Evolutionary conservation across 1,140 invertebrate species (phyloP).

Genomic region (Alviniconcha marisindica): DNA sequence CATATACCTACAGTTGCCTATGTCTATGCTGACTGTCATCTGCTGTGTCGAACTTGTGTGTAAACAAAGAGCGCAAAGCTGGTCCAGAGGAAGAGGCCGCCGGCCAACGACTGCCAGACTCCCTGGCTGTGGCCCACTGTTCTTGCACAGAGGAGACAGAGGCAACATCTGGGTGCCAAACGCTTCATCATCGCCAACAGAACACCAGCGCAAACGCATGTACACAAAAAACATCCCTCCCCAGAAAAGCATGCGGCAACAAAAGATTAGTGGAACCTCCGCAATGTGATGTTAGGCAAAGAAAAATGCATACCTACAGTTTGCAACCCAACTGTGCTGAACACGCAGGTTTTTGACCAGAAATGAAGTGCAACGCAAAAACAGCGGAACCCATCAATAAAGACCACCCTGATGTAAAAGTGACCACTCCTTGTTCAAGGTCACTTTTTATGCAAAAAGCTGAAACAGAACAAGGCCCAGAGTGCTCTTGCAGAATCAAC

Average conservation of each 20-base stretch:
- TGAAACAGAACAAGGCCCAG: too few relatives aligned
- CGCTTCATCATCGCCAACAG: neutral
- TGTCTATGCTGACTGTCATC: constrained; percentile 33
- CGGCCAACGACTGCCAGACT: constrained; percentile 47
- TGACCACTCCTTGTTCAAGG: too few relatives aligned
- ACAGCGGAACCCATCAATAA: too few relatives aligned
- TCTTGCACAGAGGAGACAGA: constrained; percentile 40
- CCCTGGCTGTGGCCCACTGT: constrained; percentile 28
- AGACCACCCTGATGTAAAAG: too few relatives aligned
- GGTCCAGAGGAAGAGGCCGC: constrained; percentile 52
- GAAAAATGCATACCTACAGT: too few relatives aligned
- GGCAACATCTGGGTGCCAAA: neutral
- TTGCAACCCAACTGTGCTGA: too few relatives aligned
- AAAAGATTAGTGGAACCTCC: neutral
- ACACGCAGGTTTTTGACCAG: too few relatives aligned
- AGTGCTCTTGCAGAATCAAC: too few relatives aligned
- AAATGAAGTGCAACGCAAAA: too few relatives aligned
- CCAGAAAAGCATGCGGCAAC: neutral
- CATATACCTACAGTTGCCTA: neutral
- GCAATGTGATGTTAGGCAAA: neutral
- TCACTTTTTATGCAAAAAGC: too few relatives aligned
- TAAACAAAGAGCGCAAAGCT: constrained; percentile 52
- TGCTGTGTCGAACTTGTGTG: constrained; percentile 45
- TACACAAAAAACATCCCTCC: neutral
- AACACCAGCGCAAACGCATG: neutral